A percentile compares a stretch with the other conserved stretches of the same genome.
Conservation (phyloP, 2,888 invertebrate genomes). For the Cataglyphis livida region DNA sequence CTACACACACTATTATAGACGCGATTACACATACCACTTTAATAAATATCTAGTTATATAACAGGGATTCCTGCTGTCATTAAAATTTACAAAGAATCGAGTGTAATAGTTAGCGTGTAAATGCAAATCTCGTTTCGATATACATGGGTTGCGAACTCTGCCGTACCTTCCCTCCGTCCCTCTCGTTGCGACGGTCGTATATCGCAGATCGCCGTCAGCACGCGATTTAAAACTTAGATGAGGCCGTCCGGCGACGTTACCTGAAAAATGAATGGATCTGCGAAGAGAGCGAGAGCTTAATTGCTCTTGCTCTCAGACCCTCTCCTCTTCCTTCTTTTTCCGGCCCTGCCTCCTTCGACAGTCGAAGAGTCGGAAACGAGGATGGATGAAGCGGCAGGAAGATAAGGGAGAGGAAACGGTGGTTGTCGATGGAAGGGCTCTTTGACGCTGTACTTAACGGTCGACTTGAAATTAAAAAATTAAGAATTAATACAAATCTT, state of each 20-base stretch:
- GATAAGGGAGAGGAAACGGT: conserved; percentile 31
- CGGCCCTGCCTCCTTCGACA: conserved; percentile 77
- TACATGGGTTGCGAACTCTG: conserved; percentile 39
- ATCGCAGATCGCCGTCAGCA: conserved; percentile 68
- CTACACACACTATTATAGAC: not conserved
- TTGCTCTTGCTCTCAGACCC: conserved; percentile 82
- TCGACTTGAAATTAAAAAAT: conserved; percentile 82
- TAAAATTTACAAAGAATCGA: conserved; percentile 37
- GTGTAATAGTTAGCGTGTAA: conserved; percentile 72
- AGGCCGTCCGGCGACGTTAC: conserved; percentile 79
- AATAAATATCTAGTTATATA: conserved; percentile 27
- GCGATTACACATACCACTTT: not conserved
- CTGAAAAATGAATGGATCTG: conserved; percentile 82
- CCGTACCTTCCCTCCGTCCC: conserved; percentile 12
- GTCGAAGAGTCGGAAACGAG: conserved; percentile 59
- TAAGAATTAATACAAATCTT: conserved; percentile 81
- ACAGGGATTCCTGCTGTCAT: conserved; percentile 18
- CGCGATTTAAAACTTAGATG: conserved; percentile 81
- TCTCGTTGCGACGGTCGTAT: conserved; percentile 32
- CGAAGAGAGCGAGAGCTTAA: conserved; percentile 79
- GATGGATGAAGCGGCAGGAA: conserved; percentile 36
- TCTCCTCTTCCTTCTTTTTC: conserved; percentile 50
- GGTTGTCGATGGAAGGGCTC: conserved; percentile 60
- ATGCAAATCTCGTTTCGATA: conserved; percentile 72
- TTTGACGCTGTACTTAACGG: conserved; percentile 78